Conservation (phyloP, 2,113 vertebrate genomes). For the Bubalus kerabau region DNA sequence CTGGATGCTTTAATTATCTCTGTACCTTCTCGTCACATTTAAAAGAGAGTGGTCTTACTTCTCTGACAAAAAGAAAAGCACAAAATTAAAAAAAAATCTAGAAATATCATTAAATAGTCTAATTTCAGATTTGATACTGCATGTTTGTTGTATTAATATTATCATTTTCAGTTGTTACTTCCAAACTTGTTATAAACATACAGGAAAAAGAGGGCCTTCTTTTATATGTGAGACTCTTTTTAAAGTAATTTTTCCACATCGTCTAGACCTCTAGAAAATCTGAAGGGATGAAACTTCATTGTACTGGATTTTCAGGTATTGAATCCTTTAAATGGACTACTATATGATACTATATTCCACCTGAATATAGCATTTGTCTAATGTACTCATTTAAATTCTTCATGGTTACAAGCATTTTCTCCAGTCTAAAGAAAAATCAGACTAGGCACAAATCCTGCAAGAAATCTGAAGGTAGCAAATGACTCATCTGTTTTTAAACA, state of each 20-base stretch:
- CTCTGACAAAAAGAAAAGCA: not conserved
- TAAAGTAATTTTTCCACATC: not conserved
- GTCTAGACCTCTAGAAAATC: not conserved
- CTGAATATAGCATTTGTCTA: not conserved
- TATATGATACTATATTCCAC: not conserved
- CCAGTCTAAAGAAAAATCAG: constrained; percentile 55
- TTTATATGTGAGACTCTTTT: not conserved
- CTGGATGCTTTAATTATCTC: not conserved
- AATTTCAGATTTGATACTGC: not conserved
- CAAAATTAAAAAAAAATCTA: not conserved
- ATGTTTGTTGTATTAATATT: not conserved
- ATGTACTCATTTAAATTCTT: constrained; percentile 35
- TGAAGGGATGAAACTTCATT: not conserved
- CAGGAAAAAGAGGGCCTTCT: not conserved
- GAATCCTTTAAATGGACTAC: not conserved
- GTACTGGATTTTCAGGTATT: not conserved
- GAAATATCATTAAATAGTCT: not conserved
- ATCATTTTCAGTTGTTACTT: not conserved
- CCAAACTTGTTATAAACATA: not conserved
- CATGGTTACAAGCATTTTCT: not conserved
- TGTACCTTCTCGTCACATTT: not conserved
- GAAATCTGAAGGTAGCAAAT: constrained; percentile 47
- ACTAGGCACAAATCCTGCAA: constrained; percentile 23
- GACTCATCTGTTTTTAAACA: constrained; percentile 63
- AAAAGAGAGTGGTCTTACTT: not conserved